phyloP scores from a whole-genome alignment of 2,888 invertebrate genomes.

The Drosophila greeni region DNA sequence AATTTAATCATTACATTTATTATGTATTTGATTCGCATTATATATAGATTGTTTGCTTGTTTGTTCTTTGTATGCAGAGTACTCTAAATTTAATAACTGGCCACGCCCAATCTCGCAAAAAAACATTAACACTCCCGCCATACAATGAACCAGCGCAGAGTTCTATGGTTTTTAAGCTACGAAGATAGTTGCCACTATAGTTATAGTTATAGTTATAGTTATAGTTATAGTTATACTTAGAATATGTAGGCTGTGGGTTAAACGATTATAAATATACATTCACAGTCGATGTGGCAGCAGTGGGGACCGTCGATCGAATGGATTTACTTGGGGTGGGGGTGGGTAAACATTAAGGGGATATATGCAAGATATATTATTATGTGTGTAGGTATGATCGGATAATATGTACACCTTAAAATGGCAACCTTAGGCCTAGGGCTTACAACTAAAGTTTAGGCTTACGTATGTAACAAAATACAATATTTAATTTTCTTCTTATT shows the following conservation, averaged over 20 bases:
- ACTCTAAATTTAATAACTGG: slow-evolving; percentile 37
- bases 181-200: slow-evolving; percentile 20
- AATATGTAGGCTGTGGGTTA: slow-evolving; percentile 17
- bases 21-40: slow-evolving; percentile 41
- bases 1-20: slow-evolving; percentile 60
- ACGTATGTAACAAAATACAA: slow-evolving; percentile 22
- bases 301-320: slow-evolving; percentile 1
- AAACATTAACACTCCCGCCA: slow-evolving; percentile 33
- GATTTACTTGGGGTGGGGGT: slow-evolving; percentile 3
- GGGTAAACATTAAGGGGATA: slow-evolving; percentile 16
- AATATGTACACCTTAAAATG: slow-evolving; percentile 63
- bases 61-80: slow-evolving; percentile 27
- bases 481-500: neutral
- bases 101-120: slow-evolving; percentile 40
- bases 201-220: slow-evolving; percentile 4
- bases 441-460: slow-evolving; percentile 10
- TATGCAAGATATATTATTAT: slow-evolving; percentile 6
- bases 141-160: slow-evolving; percentile 24
- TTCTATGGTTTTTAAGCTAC: slow-evolving; percentile 33
- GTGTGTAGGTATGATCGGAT: slow-evolving; percentile 18
- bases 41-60: neutral
- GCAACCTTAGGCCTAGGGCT: slow-evolving; percentile 33
- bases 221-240: slow-evolving; percentile 8
- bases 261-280: slow-evolving; percentile 42
- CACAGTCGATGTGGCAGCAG: slow-evolving; percentile 38